phyloP scores from a whole-genome alignment of 2,113 vertebrate genomes.

The Pteropus alecto region DNA sequence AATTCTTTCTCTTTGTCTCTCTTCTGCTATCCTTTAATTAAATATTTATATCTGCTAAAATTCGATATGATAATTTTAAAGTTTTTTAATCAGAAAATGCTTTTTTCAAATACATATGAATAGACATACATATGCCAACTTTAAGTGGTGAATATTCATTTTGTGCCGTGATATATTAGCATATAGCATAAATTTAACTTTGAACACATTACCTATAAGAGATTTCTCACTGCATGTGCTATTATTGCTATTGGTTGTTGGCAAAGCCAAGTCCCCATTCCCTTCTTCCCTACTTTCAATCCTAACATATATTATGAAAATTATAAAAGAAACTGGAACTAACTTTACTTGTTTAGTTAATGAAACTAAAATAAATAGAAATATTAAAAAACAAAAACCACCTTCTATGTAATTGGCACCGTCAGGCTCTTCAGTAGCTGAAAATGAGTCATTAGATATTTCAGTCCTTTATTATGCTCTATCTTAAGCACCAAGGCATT shows the following conservation, averaged over 20 bases:
- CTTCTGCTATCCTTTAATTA: background rate
- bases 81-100: background rate
- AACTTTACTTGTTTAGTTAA: background rate
- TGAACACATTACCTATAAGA: background rate
- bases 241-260: background rate
- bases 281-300: background rate
- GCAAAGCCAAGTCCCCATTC: background rate
- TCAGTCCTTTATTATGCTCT: background rate
- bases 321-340: background rate
- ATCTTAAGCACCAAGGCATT: background rate
- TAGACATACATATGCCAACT: background rate
- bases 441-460: background rate
- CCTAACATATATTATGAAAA: background rate
- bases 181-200: background rate
- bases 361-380: constrained; percentile 10
- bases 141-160: background rate
- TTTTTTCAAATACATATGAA: background rate
- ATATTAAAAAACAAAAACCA: background rate
- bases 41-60: background rate
- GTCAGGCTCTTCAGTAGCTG: background rate
- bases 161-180: background rate
- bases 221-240: background rate
- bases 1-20: background rate
- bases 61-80: background rate
- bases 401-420: background rate